Conservation (phyloP, 2,888 invertebrate species). For the Chrysolina haemoptera region DNA sequence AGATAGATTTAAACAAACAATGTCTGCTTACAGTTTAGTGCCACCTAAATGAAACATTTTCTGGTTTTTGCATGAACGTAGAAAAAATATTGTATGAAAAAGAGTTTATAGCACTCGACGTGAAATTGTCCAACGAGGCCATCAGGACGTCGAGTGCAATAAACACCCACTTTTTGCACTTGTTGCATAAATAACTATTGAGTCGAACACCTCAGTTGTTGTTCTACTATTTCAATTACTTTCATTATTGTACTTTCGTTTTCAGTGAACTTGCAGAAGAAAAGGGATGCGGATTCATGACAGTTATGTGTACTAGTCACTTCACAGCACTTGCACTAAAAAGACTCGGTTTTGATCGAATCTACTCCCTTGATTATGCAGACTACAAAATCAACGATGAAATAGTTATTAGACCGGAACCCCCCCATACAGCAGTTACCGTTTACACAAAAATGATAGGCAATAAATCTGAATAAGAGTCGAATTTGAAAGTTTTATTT, state of each 20-base stretch:
- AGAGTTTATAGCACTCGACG: too few relatives aligned
- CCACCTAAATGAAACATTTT: too few relatives aligned
- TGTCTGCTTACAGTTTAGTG: too few relatives aligned
- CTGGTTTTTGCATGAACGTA: too few relatives aligned
- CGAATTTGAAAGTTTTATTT: not conserved
- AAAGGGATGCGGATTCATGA: constrained; percentile 73
- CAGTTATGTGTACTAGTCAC: constrained; percentile 82
- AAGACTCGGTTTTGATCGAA: constrained; percentile 78
- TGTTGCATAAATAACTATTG: too few relatives aligned
- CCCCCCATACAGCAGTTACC: constrained; percentile 62
- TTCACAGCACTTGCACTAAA: constrained; percentile 83
- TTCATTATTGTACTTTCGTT: constrained; percentile 53
- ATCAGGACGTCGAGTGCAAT: too few relatives aligned
- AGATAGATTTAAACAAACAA: too few relatives aligned
- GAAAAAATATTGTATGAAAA: too few relatives aligned
- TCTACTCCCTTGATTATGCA: constrained; percentile 76
- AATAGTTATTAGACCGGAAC: constrained; percentile 76
- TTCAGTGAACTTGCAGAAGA: constrained; percentile 74
- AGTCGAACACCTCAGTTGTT: too few relatives aligned
- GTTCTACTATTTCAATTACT: not conserved
- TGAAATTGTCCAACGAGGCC: too few relatives aligned
- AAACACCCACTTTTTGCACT: too few relatives aligned
- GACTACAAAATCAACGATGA: constrained; percentile 77
- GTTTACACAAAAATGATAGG: constrained; percentile 54
- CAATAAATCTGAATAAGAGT: too few relatives aligned